A percentile compares a stretch with the other conserved stretches of the same genome.
Evolutionary conservation across 1,140 invertebrate species (phyloP).

Genomic region (Bombus waltoni): DNA sequence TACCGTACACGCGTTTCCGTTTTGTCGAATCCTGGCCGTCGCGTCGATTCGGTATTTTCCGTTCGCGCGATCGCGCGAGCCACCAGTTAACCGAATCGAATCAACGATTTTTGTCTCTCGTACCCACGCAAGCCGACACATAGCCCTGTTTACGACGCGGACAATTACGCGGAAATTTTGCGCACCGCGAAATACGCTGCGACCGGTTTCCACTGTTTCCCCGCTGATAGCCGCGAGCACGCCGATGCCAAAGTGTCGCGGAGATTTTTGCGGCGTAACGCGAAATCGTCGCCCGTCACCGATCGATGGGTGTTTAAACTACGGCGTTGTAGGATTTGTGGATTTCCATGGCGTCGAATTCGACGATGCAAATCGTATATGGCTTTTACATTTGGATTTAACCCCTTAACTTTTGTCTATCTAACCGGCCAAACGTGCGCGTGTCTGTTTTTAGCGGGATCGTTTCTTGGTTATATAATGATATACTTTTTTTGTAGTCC

Average conservation of each 20-base stretch:
- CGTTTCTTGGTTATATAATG: no score
- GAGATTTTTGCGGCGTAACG: not conserved
- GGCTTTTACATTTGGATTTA: no score
- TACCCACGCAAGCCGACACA: not conserved
- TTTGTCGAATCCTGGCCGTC: not conserved
- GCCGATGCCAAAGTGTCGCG: constrained; percentile 3
- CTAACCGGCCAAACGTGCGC: no score
- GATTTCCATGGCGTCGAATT: not conserved
- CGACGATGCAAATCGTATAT: not conserved
- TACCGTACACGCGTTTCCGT: constrained; percentile 24
- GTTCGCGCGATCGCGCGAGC: not conserved
- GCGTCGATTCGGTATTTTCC: constrained; percentile 28
- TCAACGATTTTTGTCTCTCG: constrained; percentile 32
- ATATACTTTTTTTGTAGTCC: no score
- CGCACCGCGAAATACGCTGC: constrained; percentile 24
- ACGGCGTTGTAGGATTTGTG: not conserved
- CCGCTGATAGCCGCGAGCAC: not conserved
- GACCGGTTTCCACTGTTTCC: not conserved
- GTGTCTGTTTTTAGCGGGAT: no score
- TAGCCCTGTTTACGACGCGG: constrained; percentile 40
- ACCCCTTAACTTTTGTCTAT: no score
- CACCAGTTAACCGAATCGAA: constrained; percentile 37
- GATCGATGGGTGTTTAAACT: not conserved
- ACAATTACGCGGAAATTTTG: constrained; percentile 44
- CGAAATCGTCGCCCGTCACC: not conserved